A percentile compares a stretch with the other conserved stretches of the same genome.
Conservation (phyloP, 2,888 invertebrate genomes). For the Dermolepida albohirtum region DNA sequence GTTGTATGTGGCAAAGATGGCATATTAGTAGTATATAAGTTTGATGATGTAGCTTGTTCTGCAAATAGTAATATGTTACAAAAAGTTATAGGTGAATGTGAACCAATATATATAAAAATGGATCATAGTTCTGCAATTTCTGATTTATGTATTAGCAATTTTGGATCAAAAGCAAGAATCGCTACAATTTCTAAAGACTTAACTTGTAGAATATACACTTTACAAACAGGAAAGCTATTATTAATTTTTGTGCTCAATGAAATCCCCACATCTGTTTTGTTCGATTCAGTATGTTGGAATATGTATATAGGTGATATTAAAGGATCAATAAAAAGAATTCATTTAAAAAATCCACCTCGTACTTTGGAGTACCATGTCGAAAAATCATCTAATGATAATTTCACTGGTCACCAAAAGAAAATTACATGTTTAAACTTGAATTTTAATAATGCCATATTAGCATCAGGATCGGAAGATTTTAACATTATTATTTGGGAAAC, state of each 20-base stretch:
- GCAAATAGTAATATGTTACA: slow-evolving; percentile 62
- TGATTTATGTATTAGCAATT: slow-evolving; percentile 79
- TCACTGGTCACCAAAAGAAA: slow-evolving; percentile 75
- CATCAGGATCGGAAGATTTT: slow-evolving; percentile 83
- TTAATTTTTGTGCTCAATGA: slow-evolving; percentile 80
- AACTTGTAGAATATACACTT: slow-evolving; percentile 84
- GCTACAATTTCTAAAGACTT: slow-evolving; percentile 85
- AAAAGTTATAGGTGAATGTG: slow-evolving; percentile 68
- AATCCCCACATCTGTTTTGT: slow-evolving; percentile 75
- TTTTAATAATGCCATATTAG: slow-evolving; percentile 75
- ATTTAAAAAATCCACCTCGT: slow-evolving; percentile 76
- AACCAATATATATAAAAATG: slow-evolving; percentile 78
- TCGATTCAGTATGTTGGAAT: slow-evolving; percentile 77
- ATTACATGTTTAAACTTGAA: slow-evolving; percentile 81
- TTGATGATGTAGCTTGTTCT: slow-evolving; percentile 70
- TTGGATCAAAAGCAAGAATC: slow-evolving; percentile 76
- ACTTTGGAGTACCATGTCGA: slow-evolving; percentile 74
- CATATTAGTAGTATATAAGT: slow-evolving; percentile 83
- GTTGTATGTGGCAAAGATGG: slow-evolving; percentile 87
- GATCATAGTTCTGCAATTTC: slow-evolving; percentile 85
- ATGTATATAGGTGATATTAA: slow-evolving; percentile 80
- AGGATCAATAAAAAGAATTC: slow-evolving; percentile 78
- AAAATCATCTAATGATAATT: slow-evolving; percentile 67
- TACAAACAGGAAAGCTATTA: slow-evolving; percentile 76
- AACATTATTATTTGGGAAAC: slow-evolving; percentile 86